Conservation (phyloP, 2,797 vertebrate genomes). For the Eleutherodactylus coqui region DNA sequence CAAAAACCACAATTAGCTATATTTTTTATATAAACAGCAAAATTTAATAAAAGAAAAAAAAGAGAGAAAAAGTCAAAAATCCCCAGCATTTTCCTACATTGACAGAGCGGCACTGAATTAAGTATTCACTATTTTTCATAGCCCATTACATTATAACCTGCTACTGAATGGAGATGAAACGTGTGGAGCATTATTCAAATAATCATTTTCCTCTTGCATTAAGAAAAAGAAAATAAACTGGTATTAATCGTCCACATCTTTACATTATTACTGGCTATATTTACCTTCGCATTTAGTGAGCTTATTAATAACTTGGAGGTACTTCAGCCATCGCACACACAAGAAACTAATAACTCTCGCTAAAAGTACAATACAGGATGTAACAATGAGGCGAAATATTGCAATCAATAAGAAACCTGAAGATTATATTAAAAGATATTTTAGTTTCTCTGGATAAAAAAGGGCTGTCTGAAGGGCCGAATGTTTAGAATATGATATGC, state of each 20-base stretch:
- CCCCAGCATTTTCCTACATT: neutral
- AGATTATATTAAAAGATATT: constrained; percentile 63
- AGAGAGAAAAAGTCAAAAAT: neutral
- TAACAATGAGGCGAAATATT: constrained; percentile 56
- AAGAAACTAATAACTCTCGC: constrained; percentile 47
- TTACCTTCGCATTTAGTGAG: constrained; percentile 61
- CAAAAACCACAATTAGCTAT: neutral
- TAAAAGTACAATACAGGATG: constrained; percentile 45
- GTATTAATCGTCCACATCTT: constrained; percentile 55
- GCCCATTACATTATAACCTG: constrained; percentile 36
- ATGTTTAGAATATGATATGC: constrained; percentile 28
- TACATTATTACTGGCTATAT: constrained; percentile 59
- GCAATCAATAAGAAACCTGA: constrained; percentile 59
- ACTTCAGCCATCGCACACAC: constrained; percentile 17
- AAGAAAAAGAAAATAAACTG: constrained; percentile 36
- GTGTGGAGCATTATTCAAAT: constrained; percentile 46
- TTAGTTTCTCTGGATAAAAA: constrained; percentile 48
- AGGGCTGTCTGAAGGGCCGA: constrained; percentile 41
- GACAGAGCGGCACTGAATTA: neutral
- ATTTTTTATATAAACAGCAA: neutral
- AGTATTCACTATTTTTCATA: constrained; percentile 12
- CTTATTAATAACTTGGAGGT: constrained; percentile 55
- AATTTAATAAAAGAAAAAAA: neutral
- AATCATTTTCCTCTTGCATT: constrained; percentile 45
- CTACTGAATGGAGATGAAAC: constrained; percentile 39